Percentiles rank a stretch among this genome's conserved stretches.
Conservation (phyloP, 2,797 vertebrate genomes). For the Limnodromus scolopaceus region DNA sequence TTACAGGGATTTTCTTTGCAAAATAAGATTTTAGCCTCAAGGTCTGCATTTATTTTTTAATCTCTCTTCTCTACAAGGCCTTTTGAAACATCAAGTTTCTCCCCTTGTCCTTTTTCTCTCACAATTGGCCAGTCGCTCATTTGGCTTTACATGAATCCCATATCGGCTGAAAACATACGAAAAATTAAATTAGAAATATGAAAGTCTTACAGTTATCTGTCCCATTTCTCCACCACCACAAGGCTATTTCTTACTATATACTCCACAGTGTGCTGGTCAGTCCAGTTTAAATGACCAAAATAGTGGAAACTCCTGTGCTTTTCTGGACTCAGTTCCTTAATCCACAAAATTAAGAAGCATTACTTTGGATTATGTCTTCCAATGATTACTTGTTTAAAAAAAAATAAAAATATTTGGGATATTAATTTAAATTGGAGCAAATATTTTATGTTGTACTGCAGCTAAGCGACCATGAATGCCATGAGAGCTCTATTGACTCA, state of each 20-base stretch:
- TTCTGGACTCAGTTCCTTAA: not conserved
- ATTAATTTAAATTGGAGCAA: not conserved
- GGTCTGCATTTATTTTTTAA: not conserved
- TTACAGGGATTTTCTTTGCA: not conserved
- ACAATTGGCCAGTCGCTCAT: not conserved
- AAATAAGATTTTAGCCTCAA: not conserved
- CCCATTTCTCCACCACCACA: not conserved
- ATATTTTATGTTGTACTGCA: not conserved
- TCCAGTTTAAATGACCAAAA: not conserved
- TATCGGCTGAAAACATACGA: fast-evolving
- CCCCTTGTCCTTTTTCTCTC: not conserved
- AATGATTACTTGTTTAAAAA: not conserved
- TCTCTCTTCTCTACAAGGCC: not conserved
- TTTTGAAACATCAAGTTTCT: not conserved
- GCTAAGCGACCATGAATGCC: not conserved
- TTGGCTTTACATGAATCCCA: not conserved
- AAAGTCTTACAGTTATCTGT: not conserved
- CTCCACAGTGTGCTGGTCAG: not conserved
- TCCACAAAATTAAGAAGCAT: not conserved
- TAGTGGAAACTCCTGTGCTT: not conserved
- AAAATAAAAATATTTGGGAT: not conserved
- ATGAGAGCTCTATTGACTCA: not conserved
- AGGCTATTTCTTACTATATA: not conserved
- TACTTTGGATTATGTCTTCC: not conserved
- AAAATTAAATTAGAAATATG: not conserved